Evolutionary conservation across 1,140 invertebrate genomes (phyloP).

Genomic region (Diabrotica virgifera): DNA sequence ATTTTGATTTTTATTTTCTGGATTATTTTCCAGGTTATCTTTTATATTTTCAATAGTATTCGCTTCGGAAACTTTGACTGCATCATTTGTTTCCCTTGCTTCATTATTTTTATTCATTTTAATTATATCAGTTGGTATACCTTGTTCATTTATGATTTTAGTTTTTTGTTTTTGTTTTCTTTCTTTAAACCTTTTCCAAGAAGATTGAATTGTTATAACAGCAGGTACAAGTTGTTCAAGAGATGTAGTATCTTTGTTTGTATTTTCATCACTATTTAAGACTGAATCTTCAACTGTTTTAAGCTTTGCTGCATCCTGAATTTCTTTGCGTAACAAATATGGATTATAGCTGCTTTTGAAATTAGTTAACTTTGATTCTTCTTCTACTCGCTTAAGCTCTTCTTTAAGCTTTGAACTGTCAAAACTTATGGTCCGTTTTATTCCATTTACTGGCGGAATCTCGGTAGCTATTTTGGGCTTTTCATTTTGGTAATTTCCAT

Average conservation of each 20-base stretch:
- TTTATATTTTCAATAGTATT: too few relatives aligned
- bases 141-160: too few relatives aligned
- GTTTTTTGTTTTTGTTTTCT: conserved; percentile 4
- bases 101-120: too few relatives aligned
- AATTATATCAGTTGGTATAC: too few relatives aligned
- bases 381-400: conserved; percentile 15
- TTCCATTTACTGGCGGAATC: too few relatives aligned
- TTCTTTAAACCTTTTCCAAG: conserved; percentile 29
- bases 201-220: conserved; percentile 31
- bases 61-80: too few relatives aligned
- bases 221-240: conserved; percentile 11
- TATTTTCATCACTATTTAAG: neutral
- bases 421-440: neutral
- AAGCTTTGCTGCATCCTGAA: conserved; percentile 9
- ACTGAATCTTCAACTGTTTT: neutral
- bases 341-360: conserved; percentile 24
- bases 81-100: too few relatives aligned
- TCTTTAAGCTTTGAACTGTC: neutral
- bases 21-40: too few relatives aligned
- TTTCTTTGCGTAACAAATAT: conserved; percentile 22
- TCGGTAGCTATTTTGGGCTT: too few relatives aligned
- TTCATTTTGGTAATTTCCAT: too few relatives aligned
- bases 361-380: conserved; percentile 17
- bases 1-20: too few relatives aligned
- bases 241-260: neutral